Conservation (phyloP, 2,888 invertebrate species). For the Troglohyphantes excavatus region DNA sequence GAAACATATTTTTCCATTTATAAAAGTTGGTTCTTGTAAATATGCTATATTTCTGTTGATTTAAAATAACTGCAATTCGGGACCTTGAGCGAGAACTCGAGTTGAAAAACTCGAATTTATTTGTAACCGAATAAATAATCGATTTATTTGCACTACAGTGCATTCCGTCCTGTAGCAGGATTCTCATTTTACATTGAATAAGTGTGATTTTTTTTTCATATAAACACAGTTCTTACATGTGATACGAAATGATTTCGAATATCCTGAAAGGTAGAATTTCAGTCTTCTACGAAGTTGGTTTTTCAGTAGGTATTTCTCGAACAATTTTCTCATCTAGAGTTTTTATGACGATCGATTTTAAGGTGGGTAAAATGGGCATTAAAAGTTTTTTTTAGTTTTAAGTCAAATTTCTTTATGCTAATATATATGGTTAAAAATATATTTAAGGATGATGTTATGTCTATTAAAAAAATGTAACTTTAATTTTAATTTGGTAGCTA, state of each 20-base stretch:
- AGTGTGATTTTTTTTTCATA: background rate
- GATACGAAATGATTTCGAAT: background rate
- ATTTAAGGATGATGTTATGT: too few relatives aligned
- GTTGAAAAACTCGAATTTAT: background rate
- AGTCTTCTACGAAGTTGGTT: too few relatives aligned
- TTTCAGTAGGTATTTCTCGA: too few relatives aligned
- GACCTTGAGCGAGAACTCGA: background rate
- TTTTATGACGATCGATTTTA: too few relatives aligned
- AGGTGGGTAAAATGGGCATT: too few relatives aligned
- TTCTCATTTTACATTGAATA: background rate
- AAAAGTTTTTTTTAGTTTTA: too few relatives aligned
- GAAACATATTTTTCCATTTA: background rate
- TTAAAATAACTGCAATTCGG: background rate
- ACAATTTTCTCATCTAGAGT: too few relatives aligned
- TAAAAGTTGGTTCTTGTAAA: background rate
- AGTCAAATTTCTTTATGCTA: too few relatives aligned
- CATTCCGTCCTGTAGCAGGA: background rate
- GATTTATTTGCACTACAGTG: background rate
- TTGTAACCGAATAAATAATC: slow-evolving; percentile 3
- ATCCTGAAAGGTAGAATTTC: background rate
- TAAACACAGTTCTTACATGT: background rate
- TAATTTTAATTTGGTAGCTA: too few relatives aligned
- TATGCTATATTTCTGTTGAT: background rate
- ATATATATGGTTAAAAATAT: too few relatives aligned
- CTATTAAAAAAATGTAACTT: too few relatives aligned